Evolutionary conservation across 2,888 invertebrate species (phyloP).

Genomic region (Apocheima hispidaria): DNA sequence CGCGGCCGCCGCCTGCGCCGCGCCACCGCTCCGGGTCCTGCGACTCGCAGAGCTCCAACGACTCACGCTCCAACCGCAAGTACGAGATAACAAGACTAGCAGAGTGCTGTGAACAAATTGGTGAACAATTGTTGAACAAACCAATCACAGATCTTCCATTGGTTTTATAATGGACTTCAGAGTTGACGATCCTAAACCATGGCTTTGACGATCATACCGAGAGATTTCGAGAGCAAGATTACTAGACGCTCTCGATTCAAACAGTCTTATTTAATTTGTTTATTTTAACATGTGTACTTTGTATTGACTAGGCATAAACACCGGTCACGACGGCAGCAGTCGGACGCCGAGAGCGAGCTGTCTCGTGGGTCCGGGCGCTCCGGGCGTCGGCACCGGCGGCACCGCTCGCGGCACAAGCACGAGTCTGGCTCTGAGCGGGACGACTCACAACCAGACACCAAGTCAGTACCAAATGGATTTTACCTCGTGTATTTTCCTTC

Average conservation of each 20-base stretch:
- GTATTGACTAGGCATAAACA: constrained; percentile 88
- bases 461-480: constrained; percentile 62
- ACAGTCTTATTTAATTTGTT: background rate
- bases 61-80: constrained; percentile 92
- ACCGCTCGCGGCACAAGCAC: constrained; percentile 91
- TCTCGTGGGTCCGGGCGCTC: constrained; percentile 94
- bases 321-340: constrained; percentile 91
- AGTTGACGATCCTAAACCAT: too few species aligned
- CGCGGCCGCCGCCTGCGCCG: constrained; percentile 91
- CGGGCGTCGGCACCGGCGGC: constrained; percentile 90
- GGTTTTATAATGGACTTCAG: too few species aligned
- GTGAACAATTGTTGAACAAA: too few species aligned
- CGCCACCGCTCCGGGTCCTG: constrained; percentile 91
- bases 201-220: too few species aligned
- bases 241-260: too few species aligned
- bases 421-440: constrained; percentile 91
- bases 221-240: too few species aligned
- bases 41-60: constrained; percentile 96
- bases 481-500: too few species aligned
- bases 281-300: background rate
- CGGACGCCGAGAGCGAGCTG: constrained; percentile 96
- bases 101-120: background rate
- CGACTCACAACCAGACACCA: constrained; percentile 83
- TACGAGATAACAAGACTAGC: constrained; percentile 60
- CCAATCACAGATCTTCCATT: too few species aligned